A percentile compares a stretch with the other conserved stretches of the same genome.
These are phyloP conservation scores for Percina caprodes DNA, from an alignment of 2,113 vertebrate species.

Conservation along the genomic window DNA sequence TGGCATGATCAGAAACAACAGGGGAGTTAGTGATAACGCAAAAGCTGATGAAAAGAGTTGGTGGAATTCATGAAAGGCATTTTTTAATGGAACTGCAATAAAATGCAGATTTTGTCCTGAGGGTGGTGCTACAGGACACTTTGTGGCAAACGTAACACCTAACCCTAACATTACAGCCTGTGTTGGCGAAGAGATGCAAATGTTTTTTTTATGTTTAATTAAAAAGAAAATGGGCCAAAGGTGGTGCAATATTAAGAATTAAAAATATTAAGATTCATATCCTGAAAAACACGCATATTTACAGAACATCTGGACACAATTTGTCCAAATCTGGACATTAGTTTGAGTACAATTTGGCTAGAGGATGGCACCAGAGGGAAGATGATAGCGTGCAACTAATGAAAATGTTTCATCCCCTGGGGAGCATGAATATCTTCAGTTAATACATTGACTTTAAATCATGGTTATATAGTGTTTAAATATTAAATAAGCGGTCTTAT, in stretches of 20 bases:
- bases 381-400: background rate
- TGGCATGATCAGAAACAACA: no score
- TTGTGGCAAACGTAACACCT: background rate
- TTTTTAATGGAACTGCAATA: no score
- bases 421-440: background rate
- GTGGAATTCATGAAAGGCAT: no score
- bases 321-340: background rate
- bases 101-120: conserved; percentile 1
- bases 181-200: background rate
- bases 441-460: background rate
- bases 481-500: background rate
- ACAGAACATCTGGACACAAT: background rate
- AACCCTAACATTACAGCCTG: background rate
- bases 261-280: background rate
- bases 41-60: no score
- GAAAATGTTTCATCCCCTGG: background rate
- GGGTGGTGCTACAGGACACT: background rate
- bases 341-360: background rate
- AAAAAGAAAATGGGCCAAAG: background rate
- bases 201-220: background rate
- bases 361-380: background rate
- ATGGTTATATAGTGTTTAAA: background rate
- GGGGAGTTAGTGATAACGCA: no score
- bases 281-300: background rate
- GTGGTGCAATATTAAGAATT: no score